These are phyloP conservation scores for Lophius americanus DNA, from an alignment of 2,797 vertebrate species.

Conservation along the genomic window DNA sequence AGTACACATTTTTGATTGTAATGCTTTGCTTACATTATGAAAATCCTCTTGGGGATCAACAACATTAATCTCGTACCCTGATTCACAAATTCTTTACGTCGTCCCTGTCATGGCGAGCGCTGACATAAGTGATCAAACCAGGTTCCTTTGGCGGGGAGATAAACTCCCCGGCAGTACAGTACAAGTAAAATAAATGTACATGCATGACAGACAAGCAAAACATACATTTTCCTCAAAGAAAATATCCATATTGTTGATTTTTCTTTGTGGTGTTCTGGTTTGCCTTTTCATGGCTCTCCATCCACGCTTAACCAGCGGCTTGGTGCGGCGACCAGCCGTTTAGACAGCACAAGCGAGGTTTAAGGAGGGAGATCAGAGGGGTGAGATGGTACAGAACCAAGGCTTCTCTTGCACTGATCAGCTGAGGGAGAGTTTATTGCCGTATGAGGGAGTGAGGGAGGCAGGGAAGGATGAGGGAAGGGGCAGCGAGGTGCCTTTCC, in stretches of 20 bases:
- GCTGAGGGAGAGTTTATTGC: constrained; percentile 59
- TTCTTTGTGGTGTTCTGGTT: constrained; percentile 31
- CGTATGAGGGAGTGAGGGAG: constrained; percentile 37
- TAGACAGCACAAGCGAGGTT: constrained; percentile 14
- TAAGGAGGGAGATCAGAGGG: constrained; percentile 1
- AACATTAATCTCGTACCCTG: constrained; percentile 24
- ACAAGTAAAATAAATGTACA: constrained; percentile 64
- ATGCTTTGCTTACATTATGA: constrained; percentile 47
- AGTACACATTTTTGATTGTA: constrained; percentile 45
- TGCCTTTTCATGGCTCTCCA: constrained; percentile 11
- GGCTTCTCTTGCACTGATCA: constrained; percentile 58
- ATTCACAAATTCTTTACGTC: constrained; percentile 25
- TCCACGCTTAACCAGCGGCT: background rate
- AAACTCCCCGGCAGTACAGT: constrained; percentile 22
- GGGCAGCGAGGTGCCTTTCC: constrained; percentile 47
- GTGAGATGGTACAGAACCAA: constrained; percentile 16
- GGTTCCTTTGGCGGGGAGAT: constrained; percentile 26
- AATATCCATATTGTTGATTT: constrained; percentile 51
- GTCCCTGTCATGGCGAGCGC: constrained; percentile 35
- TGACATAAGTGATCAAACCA: constrained; percentile 32
- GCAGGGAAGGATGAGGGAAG: background rate
- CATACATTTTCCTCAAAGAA: constrained; percentile 62
- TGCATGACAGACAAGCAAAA: constrained; percentile 79
- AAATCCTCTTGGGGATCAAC: constrained; percentile 60
- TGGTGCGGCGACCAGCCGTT: constrained; percentile 24